Conservation (phyloP, 2,797 vertebrate species). For the Pangasius krempfi region DNA sequence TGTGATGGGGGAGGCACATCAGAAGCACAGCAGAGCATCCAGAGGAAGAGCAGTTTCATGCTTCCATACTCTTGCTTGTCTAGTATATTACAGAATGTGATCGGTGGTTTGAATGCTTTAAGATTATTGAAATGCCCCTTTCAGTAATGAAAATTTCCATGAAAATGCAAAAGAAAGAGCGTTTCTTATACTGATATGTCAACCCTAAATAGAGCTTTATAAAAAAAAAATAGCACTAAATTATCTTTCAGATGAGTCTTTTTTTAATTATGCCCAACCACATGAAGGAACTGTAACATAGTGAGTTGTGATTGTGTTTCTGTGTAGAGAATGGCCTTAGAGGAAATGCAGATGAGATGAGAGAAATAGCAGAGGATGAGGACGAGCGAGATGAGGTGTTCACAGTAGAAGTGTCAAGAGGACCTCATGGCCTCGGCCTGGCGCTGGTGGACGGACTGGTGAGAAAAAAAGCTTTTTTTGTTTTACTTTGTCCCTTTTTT, state of each 20-base stretch:
- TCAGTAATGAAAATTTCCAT: background rate
- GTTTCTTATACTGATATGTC: background rate
- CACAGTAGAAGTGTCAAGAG: slow-evolving; percentile 71
- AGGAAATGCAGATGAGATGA: slow-evolving; percentile 47
- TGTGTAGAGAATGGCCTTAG: slow-evolving; percentile 26
- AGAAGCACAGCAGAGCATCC: background rate
- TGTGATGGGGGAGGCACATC: slow-evolving; percentile 42
- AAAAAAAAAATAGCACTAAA: background rate
- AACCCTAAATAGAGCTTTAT: background rate
- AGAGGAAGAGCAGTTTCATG: slow-evolving; percentile 9
- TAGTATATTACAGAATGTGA: slow-evolving; percentile 10
- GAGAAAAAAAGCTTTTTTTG: background rate
- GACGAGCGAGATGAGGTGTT: slow-evolving; percentile 75
- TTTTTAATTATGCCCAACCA: too few relatives aligned
- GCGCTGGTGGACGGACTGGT: slow-evolving; percentile 79
- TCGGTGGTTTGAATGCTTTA: background rate
- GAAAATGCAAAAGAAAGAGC: background rate
- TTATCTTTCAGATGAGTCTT: background rate
- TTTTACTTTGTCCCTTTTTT: background rate
- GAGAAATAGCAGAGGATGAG: slow-evolving; percentile 52
- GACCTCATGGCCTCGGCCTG: slow-evolving; percentile 77
- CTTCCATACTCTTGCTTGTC: slow-evolving; percentile 13
- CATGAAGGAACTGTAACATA: background rate
- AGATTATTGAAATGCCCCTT: background rate
- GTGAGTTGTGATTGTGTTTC: background rate